Percentiles rank a stretch among this genome's conserved stretches.
phyloP scores from a whole-genome alignment of 2,888 invertebrate species.

The Drosophila tanythrix region DNA sequence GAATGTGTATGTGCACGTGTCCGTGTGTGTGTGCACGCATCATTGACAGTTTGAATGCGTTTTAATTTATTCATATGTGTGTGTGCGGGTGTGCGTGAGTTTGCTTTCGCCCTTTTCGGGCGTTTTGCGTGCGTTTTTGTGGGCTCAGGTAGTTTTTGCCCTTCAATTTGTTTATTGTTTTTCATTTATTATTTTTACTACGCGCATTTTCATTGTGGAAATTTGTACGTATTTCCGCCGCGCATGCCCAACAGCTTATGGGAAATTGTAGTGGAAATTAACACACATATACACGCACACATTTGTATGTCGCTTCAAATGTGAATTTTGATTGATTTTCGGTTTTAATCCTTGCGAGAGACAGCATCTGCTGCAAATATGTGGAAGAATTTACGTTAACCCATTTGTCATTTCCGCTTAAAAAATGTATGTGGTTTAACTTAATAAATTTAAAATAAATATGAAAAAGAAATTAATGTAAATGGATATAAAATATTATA shows the following conservation, averaged over 20 bases:
- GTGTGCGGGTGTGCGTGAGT: constrained; percentile 16
- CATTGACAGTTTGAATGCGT: constrained; percentile 45
- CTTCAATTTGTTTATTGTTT: constrained; percentile 49
- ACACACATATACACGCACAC: background rate
- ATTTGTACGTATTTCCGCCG: constrained; percentile 56
- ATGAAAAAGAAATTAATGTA: background rate
- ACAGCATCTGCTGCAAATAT: constrained; percentile 69
- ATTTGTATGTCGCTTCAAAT: background rate
- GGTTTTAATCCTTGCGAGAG: constrained; percentile 12
- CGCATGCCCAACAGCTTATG: constrained; percentile 71
- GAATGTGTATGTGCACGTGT: background rate
- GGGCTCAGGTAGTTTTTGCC: constrained; percentile 41
- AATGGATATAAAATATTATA: background rate
- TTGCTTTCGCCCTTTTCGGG: constrained; percentile 31
- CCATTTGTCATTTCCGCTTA: constrained; percentile 7
- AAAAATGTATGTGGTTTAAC: background rate
- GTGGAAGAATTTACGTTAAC: constrained; percentile 37
- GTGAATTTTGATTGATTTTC: constrained; percentile 60
- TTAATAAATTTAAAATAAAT: background rate
- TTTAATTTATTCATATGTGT: constrained; percentile 5
- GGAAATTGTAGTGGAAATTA: constrained; percentile 68
- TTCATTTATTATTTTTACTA: constrained; percentile 47
- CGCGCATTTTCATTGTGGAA: constrained; percentile 65
- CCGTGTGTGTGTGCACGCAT: constrained; percentile 20
- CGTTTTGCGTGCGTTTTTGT: constrained; percentile 40